Evolutionary conservation across 64 coral and sea anemone genomes (phyloP).

Genomic region (Montipora efflorescens): DNA sequence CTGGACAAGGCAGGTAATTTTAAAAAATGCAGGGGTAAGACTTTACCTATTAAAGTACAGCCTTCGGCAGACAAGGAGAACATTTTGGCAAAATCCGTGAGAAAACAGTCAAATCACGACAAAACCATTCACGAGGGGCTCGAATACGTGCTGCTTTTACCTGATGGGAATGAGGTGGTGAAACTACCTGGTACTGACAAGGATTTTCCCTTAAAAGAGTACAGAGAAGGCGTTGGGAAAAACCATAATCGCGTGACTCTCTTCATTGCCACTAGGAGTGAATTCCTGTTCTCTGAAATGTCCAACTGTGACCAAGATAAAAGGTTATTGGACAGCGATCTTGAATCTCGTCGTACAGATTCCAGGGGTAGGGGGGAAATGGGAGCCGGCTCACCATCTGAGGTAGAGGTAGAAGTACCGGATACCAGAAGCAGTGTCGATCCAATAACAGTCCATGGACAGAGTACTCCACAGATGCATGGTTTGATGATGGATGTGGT

Average conservation of each 20-base stretch:
- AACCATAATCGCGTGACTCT: constrained; percentile 65
- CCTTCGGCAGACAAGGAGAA: not conserved
- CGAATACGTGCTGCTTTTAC: not conserved
- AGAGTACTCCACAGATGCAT: not conserved
- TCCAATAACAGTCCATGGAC: not conserved
- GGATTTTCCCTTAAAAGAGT: constrained; percentile 6
- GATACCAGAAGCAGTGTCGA: not conserved
- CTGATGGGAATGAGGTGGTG: not conserved
- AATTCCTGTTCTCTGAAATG: constrained; percentile 57
- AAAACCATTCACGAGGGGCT: not conserved
- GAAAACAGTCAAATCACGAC: constrained; percentile 13
- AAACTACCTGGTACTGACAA: constrained; percentile 34
- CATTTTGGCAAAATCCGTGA: constrained; percentile 15
- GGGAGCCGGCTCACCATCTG: not conserved
- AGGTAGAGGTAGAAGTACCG: not conserved
- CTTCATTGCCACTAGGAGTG: constrained; percentile 56
- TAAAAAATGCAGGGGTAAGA: too few relatives aligned
- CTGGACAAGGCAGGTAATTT: not conserved
- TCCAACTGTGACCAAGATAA: constrained; percentile 49
- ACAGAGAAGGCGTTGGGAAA: constrained; percentile 66
- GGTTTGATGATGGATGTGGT: not conserved
- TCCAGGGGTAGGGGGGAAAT: not conserved
- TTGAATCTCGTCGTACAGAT: not conserved
- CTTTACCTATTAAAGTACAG: constrained; percentile 12
- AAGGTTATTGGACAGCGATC: not conserved